Evolutionary conservation across 2,888 invertebrate genomes (phyloP).

Genomic region (Hypomecis punctinalis): DNA sequence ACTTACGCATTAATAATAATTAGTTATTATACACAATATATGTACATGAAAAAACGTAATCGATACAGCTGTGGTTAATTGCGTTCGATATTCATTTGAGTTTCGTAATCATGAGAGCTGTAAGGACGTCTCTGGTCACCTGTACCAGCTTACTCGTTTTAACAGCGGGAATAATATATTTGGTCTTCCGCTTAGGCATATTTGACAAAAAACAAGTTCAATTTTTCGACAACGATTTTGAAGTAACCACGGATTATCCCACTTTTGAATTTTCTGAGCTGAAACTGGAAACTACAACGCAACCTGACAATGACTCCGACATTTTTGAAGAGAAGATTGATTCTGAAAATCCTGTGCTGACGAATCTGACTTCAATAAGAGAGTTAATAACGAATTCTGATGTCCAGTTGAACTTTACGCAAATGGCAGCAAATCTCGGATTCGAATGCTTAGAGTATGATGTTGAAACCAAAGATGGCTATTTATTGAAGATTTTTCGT

Average conservation of each 20-base stretch:
- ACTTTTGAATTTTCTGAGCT: background rate
- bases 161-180: background rate
- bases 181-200: conserved; percentile 7
- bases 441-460: conserved; percentile 34
- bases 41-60: background rate
- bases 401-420: conserved; percentile 12
- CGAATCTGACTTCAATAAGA: background rate
- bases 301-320: background rate
- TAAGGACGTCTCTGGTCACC: conserved; percentile 13
- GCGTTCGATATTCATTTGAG: background rate
- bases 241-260: background rate
- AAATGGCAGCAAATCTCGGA: conserved; percentile 17
- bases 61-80: conserved; percentile 15
- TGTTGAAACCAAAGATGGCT: conserved; percentile 49
- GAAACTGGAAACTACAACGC: background rate
- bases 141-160: conserved; percentile 1
- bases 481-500: conserved; percentile 47
- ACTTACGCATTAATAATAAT: background rate
- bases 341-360: background rate
- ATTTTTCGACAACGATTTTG: background rate
- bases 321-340: background rate
- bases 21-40: background rate
- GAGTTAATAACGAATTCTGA: background rate
- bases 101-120: conserved; percentile 21
- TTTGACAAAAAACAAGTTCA: background rate